phyloP scores from a whole-genome alignment of 1,140 invertebrate genomes.

The Heliothis subflexa region DNA sequence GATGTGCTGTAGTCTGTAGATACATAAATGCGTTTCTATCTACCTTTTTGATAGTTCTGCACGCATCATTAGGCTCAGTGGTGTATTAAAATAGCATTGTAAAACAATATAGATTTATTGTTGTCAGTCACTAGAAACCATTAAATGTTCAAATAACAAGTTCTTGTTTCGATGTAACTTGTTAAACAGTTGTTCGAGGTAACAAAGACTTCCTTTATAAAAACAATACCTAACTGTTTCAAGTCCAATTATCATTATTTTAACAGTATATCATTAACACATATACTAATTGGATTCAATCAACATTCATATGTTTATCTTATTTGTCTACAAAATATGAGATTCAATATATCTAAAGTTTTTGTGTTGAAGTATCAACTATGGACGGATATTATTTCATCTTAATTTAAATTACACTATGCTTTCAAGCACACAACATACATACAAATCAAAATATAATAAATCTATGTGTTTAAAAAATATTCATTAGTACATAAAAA shows the following conservation, averaged over 20 bases:
- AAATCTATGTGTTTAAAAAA: neutral
- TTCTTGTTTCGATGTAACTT: neutral
- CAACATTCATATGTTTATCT: constrained; percentile 11
- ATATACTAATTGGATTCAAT: constrained; percentile 7
- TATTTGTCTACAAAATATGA: constrained; percentile 14
- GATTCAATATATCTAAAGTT: constrained; percentile 10
- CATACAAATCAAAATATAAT: neutral
- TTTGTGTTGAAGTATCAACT: neutral
- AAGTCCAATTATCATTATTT: neutral
- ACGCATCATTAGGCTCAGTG: too few relatives aligned
- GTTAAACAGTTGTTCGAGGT: neutral
- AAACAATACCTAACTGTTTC: neutral
- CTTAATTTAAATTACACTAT: neutral
- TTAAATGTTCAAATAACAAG: too few relatives aligned
- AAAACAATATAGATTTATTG: too few relatives aligned
- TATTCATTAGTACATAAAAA: neutral
- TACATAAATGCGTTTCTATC: too few relatives aligned
- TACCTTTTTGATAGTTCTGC: too few relatives aligned
- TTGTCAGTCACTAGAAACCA: too few relatives aligned
- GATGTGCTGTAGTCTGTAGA: too few relatives aligned
- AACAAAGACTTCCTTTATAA: neutral
- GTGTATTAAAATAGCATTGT: too few relatives aligned
- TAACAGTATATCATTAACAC: constrained; percentile 18
- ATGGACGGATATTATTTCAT: constrained; percentile 20
- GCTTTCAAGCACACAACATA: neutral